Evolutionary conservation across 2,113 vertebrate species (phyloP), one percentile per base, ranked within the genome.

Genomic region (Bombycilla garrulus): DNA sequence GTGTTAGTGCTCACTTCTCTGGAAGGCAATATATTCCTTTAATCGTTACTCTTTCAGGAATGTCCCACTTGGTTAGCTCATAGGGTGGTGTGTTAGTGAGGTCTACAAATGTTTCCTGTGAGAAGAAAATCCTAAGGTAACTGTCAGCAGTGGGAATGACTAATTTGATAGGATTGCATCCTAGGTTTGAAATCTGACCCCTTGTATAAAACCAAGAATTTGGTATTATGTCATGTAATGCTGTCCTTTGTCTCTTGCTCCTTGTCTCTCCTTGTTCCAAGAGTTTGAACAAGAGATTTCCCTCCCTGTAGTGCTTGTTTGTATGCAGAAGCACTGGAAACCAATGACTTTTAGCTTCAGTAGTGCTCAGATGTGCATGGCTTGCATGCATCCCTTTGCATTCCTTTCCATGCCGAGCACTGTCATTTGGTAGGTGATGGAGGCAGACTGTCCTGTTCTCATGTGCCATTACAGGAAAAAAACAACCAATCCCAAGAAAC

Each of bases 1-100:
- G 42, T 47, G 22, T 84, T 57, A 36, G 10, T 31, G n/a, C 28
- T 88, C 13, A 1, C 38, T 70, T 89, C 54, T 73, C 42, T 72
- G 53, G 40, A 38, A 77, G 54, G 44, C 23, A 85, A 35, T 72
- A 51, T 38, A 12, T 0, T 62, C 35, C 29, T 92, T 61, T 61
- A 48, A 61, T 54, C 0, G 0, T 45, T 35, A 53, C 13, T 4
- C 61, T 85, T 74, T 11, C 3, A 23, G 53, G 61, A 88, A 16
- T 2, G 21, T 73, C 20, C 28, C 24, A 15, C n/a, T 94, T 2
- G 2, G 14, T 47, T 54, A 47, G 35, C 14, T 79, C 23, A 2
- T 42, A 10, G 38, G 51, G 33, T 22, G 8, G 9, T 18, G 11
- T 29, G 53, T 81, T 58, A 36, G 42, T 3, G 1, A 70, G 70